Evolutionary conservation across 2,797 vertebrate species (phyloP), one percentile per base, ranked within the genome.

Genomic region (Eleutherodactylus coqui): DNA sequence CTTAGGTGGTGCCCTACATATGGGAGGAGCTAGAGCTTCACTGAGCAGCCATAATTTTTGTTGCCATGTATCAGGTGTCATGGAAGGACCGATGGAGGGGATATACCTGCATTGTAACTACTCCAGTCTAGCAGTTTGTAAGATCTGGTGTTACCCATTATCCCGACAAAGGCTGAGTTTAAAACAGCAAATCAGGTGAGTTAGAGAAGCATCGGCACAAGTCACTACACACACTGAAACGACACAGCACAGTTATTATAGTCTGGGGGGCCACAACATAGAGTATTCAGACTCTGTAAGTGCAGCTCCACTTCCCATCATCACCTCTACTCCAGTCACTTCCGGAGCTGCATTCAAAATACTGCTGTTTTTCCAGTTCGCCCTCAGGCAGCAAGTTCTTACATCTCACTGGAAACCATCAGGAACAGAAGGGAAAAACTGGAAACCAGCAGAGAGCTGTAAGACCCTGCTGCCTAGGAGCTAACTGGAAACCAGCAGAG

Each of bases 111-210:
- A 94, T 96, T 97, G 97, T 97, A 96, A 99, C 97, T 99, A 99
- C 99, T 99, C 98, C 98, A 99, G 97, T 99, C 98, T 98, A 99
- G 98, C 96, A 99, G 98, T 99, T 99, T 99, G 98, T 99, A 98
- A 96, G 98, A 97, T 98, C 97, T 98, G 93, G 97, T 97, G 97
- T 98, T 99, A 98, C 97, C 97, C 98, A 96, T 96, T 92, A 96
- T 95, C 94, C 95, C 95, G 95, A 95, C 95, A 96, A 98, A 97
- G 95, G 97, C 98, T 99, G 97, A 97, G 97, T 96, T 97, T 96
- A 98, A 97, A 98, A 99, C 96, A 98, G 97, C 97, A 98, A 97
- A 96, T 98, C 97, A 98, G 95, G 95, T 96, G 94, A 95, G 95
- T 96, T 95, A 96, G 91, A 94, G 94, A 91, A 93, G 92, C 92